Conservation (phyloP, 92 coral and sea anemone species). For the Epizoanthus stellaris region DNA sequence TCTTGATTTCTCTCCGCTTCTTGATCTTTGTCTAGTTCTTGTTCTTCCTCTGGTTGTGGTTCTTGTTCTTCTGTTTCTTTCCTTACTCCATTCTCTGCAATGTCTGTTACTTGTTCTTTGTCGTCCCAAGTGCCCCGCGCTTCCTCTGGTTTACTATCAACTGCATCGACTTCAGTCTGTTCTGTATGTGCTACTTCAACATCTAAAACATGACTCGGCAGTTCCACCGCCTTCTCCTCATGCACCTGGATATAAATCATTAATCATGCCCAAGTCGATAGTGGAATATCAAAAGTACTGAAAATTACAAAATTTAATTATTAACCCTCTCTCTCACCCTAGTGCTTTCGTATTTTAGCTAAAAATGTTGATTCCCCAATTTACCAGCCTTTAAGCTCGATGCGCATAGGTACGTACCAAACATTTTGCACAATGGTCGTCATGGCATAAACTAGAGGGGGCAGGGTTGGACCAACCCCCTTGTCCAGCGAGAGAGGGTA, state of each 20-base stretch:
- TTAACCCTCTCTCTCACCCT: no score
- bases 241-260: background rate
- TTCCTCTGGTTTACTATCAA: slow-evolving; percentile 10
- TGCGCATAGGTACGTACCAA: no score
- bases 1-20: slow-evolving; percentile 32
- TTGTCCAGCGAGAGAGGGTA: no score
- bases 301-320: no score
- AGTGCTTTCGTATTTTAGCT: no score
- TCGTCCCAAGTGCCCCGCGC: slow-evolving; percentile 19
- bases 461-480: no score
- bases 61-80: background rate
- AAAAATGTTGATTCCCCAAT: no score
- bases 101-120: slow-evolving; percentile 38
- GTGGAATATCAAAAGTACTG: no score
- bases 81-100: slow-evolving; percentile 8
- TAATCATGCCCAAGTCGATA: no score
- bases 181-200: background rate
- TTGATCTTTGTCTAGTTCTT: slow-evolving; percentile 6
- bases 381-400: no score
- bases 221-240: slow-evolving; percentile 1
- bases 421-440: no score
- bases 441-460: no score
- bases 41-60: slow-evolving; percentile 22
- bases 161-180: slow-evolving; percentile 3
- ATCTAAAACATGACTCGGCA: background rate